Conservation (phyloP, 2,888 invertebrate genomes). For the Polyommatus icarus region DNA sequence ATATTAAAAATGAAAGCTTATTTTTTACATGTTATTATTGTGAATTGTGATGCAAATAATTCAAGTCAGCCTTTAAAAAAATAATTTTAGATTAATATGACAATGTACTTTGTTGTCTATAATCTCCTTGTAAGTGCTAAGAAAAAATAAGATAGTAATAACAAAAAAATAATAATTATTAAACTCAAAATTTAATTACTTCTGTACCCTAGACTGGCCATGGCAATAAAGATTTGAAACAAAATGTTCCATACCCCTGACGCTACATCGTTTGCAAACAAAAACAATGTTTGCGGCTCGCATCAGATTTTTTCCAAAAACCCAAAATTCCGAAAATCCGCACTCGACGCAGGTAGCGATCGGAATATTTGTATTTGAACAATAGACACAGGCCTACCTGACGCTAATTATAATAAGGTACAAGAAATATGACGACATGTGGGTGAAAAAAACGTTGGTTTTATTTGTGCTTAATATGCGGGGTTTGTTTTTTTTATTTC, state of each 20-base stretch:
- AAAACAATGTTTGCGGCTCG: conserved; percentile 79
- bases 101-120: too few relatives aligned
- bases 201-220: background rate
- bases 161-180: too few relatives aligned
- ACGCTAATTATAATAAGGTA: conserved; percentile 74
- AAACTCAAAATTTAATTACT: too few relatives aligned
- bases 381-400: conserved; percentile 72
- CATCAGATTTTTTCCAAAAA: conserved; percentile 69
- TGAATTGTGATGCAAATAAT: too few relatives aligned
- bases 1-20: too few relatives aligned
- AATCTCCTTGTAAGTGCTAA: too few relatives aligned
- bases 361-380: conserved; percentile 77
- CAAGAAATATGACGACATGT: conserved; percentile 73
- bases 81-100: too few relatives aligned
- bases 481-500: conserved; percentile 18
- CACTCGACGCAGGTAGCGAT: conserved; percentile 76
- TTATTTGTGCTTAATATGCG: conserved; percentile 13
- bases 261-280: conserved; percentile 53
- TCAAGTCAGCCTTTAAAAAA: too few relatives aligned
- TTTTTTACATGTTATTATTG: too few relatives aligned
- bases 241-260: conserved; percentile 37
- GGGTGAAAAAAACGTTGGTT: conserved; percentile 1
- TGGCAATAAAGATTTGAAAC: background rate
- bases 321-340: conserved; percentile 71
- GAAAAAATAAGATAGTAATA: too few relatives aligned